These are phyloP conservation scores for Enteromius thamalakanensis DNA, from an alignment of 2,797 vertebrate species.

Conservation along the genomic window DNA sequence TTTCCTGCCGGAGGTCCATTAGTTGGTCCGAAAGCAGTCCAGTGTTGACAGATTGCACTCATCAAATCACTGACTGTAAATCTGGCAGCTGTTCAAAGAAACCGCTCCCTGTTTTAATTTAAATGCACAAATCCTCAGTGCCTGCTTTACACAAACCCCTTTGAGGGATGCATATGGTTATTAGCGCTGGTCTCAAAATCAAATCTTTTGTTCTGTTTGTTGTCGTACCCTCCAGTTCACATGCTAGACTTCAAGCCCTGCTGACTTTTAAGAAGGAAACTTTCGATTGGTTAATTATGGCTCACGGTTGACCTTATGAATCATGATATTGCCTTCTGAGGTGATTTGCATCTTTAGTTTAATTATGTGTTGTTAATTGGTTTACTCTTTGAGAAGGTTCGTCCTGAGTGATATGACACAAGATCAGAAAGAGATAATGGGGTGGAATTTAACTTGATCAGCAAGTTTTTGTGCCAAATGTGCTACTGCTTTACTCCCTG, in stretches of 20 bases:
- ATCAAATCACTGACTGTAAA: constrained; percentile 45
- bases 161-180: constrained; percentile 17
- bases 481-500: not conserved
- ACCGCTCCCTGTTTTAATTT: constrained; percentile 26
- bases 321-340: constrained; percentile 1
- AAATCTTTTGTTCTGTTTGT: not conserved
- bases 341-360: not conserved
- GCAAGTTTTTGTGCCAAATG: not conserved
- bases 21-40: constrained; percentile 7
- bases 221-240: not conserved
- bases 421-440: constrained; percentile 9
- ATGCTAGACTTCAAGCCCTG: not conserved
- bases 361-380: not conserved
- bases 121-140: constrained; percentile 6
- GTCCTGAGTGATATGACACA: constrained; percentile 38
- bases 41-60: constrained; percentile 46
- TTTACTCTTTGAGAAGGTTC: constrained; percentile 21
- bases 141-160: constrained; percentile 14
- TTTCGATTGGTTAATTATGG: constrained; percentile 2
- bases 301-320: constrained; percentile 20
- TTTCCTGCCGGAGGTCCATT: constrained; percentile 14
- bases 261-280: constrained; percentile 33
- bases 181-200: not conserved
- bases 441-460: not conserved
- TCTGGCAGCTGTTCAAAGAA: constrained; percentile 47